Evolutionary conservation across 2,113 vertebrate genomes (phyloP).

Genomic region (Chitala chitala): DNA sequence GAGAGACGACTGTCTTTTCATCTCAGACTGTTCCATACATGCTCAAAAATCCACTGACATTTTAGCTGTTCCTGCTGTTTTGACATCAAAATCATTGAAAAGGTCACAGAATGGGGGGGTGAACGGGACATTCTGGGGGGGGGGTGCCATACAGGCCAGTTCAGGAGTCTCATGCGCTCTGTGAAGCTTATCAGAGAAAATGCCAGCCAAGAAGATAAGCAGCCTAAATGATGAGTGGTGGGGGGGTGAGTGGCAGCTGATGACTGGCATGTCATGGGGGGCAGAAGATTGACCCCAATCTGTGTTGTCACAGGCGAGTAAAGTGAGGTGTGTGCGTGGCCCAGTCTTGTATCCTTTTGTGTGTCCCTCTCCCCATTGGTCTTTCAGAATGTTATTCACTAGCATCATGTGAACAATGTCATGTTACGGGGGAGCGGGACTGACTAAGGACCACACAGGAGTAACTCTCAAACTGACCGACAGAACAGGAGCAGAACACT

Average conservation of each 20-base stretch:
- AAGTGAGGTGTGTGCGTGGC: no score
- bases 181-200: no score
- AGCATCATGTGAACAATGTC: no score
- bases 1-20: background rate
- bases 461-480: no score
- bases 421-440: no score
- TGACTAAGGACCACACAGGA: no score
- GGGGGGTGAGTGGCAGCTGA: background rate
- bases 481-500: no score
- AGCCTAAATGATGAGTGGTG: background rate
- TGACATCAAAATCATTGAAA: background rate
- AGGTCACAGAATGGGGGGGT: background rate
- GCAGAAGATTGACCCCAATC: background rate
- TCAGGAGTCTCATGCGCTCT: no score
- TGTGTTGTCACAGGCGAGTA: no score
- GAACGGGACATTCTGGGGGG: no score
- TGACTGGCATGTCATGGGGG: background rate
- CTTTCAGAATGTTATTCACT: slow-evolving; percentile 44
- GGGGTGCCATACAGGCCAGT: no score
- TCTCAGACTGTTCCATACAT: background rate
- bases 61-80: background rate
- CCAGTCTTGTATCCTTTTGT: slow-evolving; percentile 29
- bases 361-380: slow-evolving; percentile 17
- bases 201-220: no score
- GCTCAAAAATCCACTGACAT: background rate